Evolutionary conservation across 2,888 invertebrate species (phyloP), one percentile per base, ranked within the genome.

Genomic region (Halictus quadricinctus): DNA sequence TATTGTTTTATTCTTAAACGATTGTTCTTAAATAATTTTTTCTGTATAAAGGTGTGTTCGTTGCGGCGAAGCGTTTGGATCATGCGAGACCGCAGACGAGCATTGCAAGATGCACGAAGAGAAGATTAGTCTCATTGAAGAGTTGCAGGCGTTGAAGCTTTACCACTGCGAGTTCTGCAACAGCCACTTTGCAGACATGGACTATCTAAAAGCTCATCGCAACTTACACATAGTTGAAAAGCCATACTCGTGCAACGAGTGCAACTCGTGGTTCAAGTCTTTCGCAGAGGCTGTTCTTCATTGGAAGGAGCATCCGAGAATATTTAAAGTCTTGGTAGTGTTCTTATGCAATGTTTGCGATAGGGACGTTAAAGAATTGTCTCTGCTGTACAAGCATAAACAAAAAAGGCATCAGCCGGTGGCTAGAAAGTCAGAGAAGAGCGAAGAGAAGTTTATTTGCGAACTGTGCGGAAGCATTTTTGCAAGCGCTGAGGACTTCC

Each of bases 151-250:
- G 0, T 86, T 91, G 88, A 94, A 88, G 88, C 93, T 96, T 8
- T 93, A 96, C 50, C 96, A 96, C 90, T 96, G 96, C 86, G 96
- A 96, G 92, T 96, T 95, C 90, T 96, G 96, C 89, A 96, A 96
- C 88, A 95, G 95, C 69, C 95, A 95, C 0, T 96, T 96, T 88
- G 95, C 95, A 0, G 96, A 96, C 74, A 95, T 95, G 72, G 94
- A 95, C 0, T 93, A 95, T 70, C 90, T 96, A 50, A 90, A 95
- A 18, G 89, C 90, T 58, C 95, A 95, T 87, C 95, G 95, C 84
- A 92, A 93, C 76, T 93, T 90, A 29, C 95, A 95, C 84, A 94
- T 95, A 1, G 94, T 95, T 10, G 94, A 94, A 36, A 94, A 93
- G 81, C 95, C 95, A 72, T 95, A 95, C 87, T 94, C 94, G 75